Percentiles rank a stretch among this genome's conserved stretches.
Conservation (phyloP, 2,797 vertebrate species). For the Nyctalus aviator region DNA sequence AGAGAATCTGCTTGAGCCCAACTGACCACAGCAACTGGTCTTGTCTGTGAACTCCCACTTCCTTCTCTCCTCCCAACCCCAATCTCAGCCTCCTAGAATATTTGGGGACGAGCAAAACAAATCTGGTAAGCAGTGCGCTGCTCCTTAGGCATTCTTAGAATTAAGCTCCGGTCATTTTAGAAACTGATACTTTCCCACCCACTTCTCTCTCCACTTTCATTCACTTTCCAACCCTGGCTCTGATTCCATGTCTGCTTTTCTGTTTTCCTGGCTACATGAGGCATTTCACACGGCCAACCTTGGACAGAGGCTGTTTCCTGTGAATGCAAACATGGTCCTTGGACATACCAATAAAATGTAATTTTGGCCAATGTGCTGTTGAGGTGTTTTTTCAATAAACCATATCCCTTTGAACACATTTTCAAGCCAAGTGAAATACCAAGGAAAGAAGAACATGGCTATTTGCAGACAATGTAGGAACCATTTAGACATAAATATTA, state of each 20-base stretch:
- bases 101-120: neutral
- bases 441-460: constrained; percentile 21
- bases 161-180: neutral
- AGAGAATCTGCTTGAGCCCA: neutral
- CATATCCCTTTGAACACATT: neutral
- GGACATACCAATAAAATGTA: constrained; percentile 4
- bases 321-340: neutral
- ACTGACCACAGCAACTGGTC: neutral
- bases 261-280: neutral
- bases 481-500: neutral
- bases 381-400: neutral
- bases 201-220: neutral
- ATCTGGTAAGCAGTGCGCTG: neutral
- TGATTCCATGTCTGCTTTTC: neutral
- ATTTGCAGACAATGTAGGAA: neutral
- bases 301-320: neutral
- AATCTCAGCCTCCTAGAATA: neutral
- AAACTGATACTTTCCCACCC: neutral
- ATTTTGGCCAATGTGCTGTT: neutral
- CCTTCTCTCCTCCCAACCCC: neutral
- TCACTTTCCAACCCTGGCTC: neutral
- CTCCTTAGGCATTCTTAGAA: neutral
- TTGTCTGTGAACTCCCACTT: neutral
- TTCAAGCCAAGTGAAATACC: constrained; percentile 27
- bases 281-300: neutral